These are phyloP conservation scores for Catharus minimus DNA, from an alignment of 2,113 vertebrate genomes.

Conservation along the genomic window DNA sequence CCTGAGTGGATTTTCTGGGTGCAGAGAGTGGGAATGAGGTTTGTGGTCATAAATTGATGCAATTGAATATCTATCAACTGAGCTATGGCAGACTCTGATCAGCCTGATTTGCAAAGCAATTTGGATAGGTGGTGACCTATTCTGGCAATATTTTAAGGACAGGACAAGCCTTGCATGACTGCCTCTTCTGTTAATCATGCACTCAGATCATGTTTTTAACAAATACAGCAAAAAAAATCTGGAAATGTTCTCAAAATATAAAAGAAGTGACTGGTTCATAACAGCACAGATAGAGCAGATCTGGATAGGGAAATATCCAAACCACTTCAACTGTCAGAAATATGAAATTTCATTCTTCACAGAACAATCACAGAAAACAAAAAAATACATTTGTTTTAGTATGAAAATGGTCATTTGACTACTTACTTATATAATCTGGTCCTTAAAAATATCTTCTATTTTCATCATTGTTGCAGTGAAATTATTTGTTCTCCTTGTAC, in stretches of 20 bases:
- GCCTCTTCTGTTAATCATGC: not conserved
- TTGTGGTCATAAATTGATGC: not conserved
- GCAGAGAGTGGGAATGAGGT: not conserved
- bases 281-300: not conserved
- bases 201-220: not conserved
- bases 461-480: not conserved
- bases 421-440: not conserved
- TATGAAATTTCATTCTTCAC: not conserved
- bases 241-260: not conserved
- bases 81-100: not conserved
- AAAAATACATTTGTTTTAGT: not conserved
- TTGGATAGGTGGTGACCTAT: not conserved
- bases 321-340: not conserved
- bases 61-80: not conserved
- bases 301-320: not conserved
- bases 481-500: not conserved
- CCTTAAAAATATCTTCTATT: not conserved
- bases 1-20: not conserved
- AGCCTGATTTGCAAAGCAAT: not conserved
- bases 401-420: not conserved
- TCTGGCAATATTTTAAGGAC: not conserved
- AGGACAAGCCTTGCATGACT: not conserved
- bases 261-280: not conserved
- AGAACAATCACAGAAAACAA: not conserved
- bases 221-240: not conserved